A percentile compares a stretch with the other conserved stretches of the same genome.
Conservation (phyloP, 2,888 invertebrate species). For the Deilephila porcellus region DNA sequence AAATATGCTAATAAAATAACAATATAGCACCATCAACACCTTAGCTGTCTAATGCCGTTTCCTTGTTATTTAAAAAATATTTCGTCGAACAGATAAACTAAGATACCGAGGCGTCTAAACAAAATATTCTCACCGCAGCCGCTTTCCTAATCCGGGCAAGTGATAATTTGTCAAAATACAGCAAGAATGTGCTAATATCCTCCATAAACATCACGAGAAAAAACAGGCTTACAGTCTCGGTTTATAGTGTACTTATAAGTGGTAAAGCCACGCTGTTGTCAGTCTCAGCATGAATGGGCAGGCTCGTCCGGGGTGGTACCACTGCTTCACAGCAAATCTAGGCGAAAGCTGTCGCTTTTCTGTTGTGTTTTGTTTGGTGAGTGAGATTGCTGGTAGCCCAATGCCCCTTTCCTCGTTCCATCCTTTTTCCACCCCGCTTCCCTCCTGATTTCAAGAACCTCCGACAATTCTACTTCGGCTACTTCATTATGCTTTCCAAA, state of each 20-base stretch:
- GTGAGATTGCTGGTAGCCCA: too few relatives aligned
- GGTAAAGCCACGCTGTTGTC: too few relatives aligned
- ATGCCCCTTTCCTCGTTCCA: too few relatives aligned
- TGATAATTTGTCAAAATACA: conserved; percentile 16
- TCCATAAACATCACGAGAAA: not conserved
- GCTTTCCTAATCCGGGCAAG: not conserved
- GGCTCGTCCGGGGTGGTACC: too few relatives aligned
- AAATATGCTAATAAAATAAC: not conserved
- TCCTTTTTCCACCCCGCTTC: too few relatives aligned
- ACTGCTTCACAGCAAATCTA: too few relatives aligned
- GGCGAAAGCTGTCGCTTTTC: too few relatives aligned
- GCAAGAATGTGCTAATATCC: not conserved
- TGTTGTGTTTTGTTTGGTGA: too few relatives aligned
- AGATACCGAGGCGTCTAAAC: not conserved
- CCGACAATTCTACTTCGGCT: too few relatives aligned
- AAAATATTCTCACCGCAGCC: not conserved
- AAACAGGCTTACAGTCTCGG: not conserved
- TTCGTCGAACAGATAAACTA: conserved; percentile 8
- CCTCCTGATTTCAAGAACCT: too few relatives aligned
- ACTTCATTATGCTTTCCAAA: too few relatives aligned
- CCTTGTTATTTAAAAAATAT: conserved; percentile 12
- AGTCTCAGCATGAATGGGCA: too few relatives aligned
- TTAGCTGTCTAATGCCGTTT: not conserved
- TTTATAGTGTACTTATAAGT: not conserved
- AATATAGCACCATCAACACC: not conserved